Conservation (phyloP, 2,888 invertebrate genomes). For the Sarcophaga subvicina region DNA sequence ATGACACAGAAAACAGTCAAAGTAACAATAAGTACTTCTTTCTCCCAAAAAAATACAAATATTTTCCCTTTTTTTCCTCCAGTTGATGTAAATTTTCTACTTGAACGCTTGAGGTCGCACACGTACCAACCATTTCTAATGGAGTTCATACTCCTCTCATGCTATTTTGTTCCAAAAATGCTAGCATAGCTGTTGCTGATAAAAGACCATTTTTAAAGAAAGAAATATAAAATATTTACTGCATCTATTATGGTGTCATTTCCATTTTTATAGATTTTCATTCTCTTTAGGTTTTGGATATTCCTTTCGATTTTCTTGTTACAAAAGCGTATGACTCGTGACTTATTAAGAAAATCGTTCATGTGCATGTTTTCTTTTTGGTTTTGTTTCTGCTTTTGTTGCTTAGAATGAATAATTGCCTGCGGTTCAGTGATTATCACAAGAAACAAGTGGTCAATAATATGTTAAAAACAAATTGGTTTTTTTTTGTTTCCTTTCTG, state of each 20-base stretch:
- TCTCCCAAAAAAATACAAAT: neutral
- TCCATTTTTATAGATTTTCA: neutral
- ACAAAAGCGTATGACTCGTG: constrained; percentile 42
- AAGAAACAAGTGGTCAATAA: constrained; percentile 56
- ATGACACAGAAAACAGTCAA: neutral
- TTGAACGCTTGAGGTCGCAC: constrained; percentile 51
- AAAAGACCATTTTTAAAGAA: neutral
- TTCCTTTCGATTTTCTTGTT: neutral
- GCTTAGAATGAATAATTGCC: constrained; percentile 49
- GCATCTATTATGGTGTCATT: constrained; percentile 3
- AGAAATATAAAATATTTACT: neutral
- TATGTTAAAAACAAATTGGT: constrained; percentile 2
- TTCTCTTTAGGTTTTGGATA: neutral
- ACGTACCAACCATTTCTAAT: constrained; percentile 33
- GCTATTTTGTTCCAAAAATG: constrained; percentile 4
- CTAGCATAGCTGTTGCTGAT: neutral
- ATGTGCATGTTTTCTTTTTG: constrained; percentile 26
- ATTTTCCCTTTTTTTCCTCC: neutral
- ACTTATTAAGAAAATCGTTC: constrained; percentile 55
- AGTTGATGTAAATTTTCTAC: constrained; percentile 54
- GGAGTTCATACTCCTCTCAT: constrained; percentile 1
- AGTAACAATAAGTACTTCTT: constrained; percentile 16
- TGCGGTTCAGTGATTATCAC: constrained; percentile 45
- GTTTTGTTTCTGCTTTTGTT: neutral
- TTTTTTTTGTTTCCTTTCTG: constrained; percentile 13